These are phyloP conservation scores for Aphrophora alni DNA, from an alignment of 2,888 invertebrate species.

Conservation along the genomic window DNA sequence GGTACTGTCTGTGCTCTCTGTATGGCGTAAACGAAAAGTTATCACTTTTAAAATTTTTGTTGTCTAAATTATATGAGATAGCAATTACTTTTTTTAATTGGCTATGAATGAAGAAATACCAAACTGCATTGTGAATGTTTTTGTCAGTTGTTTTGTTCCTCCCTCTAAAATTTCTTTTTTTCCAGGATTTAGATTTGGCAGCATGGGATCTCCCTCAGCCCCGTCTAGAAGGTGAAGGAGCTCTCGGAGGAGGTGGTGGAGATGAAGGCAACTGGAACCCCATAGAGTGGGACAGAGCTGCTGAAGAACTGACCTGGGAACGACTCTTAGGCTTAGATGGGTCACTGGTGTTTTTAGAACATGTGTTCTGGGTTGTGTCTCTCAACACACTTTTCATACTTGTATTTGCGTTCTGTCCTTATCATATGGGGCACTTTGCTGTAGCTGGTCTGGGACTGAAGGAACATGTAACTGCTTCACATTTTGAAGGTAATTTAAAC, in stretches of 20 bases:
- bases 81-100: too few species aligned
- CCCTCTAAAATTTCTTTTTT: too few species aligned
- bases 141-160: too few species aligned
- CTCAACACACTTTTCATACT: slow-evolving; percentile 96
- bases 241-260: slow-evolving; percentile 56
- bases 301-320: slow-evolving; percentile 98
- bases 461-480: slow-evolving; percentile 73
- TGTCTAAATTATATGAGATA: too few species aligned
- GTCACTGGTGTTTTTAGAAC: slow-evolving; percentile 92
- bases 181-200: not conserved
- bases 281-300: slow-evolving; percentile 97
- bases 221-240: slow-evolving; percentile 44
- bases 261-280: slow-evolving; percentile 96
- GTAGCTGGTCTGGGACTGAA: slow-evolving; percentile 74
- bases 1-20: too few species aligned
- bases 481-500: slow-evolving; percentile 77
- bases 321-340: slow-evolving; percentile 94
- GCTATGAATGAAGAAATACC: too few species aligned
- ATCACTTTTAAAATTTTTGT: too few species aligned
- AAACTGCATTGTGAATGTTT: too few species aligned
- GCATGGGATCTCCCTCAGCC: slow-evolving; percentile 5
- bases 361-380: slow-evolving; percentile 99
- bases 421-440: slow-evolving; percentile 90
- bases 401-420: slow-evolving; percentile 96
- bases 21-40: too few species aligned